phyloP scores from a whole-genome alignment of 2,113 vertebrate species.

The Chaetodon auriga region DNA sequence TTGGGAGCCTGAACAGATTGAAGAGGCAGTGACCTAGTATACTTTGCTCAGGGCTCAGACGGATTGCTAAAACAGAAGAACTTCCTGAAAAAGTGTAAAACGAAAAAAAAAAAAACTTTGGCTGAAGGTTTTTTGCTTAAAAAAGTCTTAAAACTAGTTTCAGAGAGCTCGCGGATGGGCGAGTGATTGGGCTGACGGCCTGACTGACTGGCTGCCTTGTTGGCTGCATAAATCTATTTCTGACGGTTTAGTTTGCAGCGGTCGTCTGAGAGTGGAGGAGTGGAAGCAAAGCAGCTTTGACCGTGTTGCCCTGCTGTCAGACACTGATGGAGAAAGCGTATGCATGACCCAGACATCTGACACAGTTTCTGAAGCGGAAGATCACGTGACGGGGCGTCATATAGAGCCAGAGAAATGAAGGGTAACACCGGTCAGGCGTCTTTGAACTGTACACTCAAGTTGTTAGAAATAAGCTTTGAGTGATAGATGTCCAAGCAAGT shows the following conservation, averaged over 20 bases:
- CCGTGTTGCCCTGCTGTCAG: not conserved
- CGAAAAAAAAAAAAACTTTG: not conserved
- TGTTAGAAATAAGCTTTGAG: not conserved
- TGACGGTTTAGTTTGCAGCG: not conserved
- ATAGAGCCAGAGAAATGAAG: not conserved
- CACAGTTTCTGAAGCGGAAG: constrained; percentile 37
- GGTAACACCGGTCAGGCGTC: too few relatives aligned
- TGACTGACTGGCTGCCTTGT: not conserved
- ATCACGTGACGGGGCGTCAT: rapidly evolving
- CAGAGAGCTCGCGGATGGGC: not conserved
- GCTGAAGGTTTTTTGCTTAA: not conserved
- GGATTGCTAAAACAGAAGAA: not conserved
- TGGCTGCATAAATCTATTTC: not conserved
- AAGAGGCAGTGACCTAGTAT: constrained; percentile 12
- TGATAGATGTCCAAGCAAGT: not conserved
- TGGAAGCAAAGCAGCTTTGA: constrained; percentile 50
- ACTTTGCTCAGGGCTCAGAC: not conserved
- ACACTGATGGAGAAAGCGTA: not conserved
- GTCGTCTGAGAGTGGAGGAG: constrained; percentile 10
- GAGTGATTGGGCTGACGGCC: not conserved
- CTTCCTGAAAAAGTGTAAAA: not conserved
- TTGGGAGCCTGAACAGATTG: not conserved
- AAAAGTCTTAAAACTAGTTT: not conserved
- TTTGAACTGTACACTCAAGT: not conserved
- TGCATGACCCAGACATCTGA: constrained; percentile 51